Conservation (phyloP, 2,113 vertebrate genomes). For the Oncorhynchus masou region DNA sequence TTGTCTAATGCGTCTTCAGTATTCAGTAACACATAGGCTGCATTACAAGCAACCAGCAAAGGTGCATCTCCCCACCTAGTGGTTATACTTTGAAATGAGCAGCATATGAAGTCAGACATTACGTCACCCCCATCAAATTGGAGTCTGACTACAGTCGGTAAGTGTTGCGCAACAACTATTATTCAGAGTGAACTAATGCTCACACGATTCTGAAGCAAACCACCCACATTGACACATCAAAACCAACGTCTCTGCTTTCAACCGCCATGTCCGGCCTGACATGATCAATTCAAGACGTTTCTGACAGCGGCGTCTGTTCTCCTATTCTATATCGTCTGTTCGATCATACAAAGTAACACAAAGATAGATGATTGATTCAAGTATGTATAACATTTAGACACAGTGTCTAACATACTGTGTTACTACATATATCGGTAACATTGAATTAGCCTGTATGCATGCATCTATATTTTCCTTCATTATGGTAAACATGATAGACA, state of each 20-base stretch:
- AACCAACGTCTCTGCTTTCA: not conserved
- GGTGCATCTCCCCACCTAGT: slow-evolving; percentile 60
- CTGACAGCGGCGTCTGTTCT: slow-evolving; percentile 22
- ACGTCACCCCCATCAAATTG: slow-evolving; percentile 53
- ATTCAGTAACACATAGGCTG: not conserved
- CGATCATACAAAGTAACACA: slow-evolving; percentile 52
- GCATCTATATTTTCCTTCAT: too few relatives aligned
- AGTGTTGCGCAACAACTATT: slow-evolving; percentile 49
- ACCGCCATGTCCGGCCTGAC: not conserved
- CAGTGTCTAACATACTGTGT: too few relatives aligned
- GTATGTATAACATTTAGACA: too few relatives aligned
- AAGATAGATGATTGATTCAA: too few relatives aligned
- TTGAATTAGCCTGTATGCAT: too few relatives aligned
- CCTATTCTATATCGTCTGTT: slow-evolving; percentile 50
- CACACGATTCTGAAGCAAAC: slow-evolving; percentile 24
- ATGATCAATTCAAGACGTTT: slow-evolving; percentile 43
- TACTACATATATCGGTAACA: too few relatives aligned
- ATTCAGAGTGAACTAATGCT: slow-evolving; percentile 39
- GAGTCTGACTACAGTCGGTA: slow-evolving; percentile 23
- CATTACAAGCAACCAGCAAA: not conserved
- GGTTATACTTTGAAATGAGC: slow-evolving; percentile 43
- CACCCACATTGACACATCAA: slow-evolving; percentile 45
- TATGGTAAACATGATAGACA: too few relatives aligned
- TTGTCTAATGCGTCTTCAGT: not conserved
- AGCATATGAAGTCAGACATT: slow-evolving; percentile 60